These are phyloP conservation scores for Parelbella ahira DNA, from an alignment of 2,888 invertebrate genomes.

Conservation along the genomic window DNA sequence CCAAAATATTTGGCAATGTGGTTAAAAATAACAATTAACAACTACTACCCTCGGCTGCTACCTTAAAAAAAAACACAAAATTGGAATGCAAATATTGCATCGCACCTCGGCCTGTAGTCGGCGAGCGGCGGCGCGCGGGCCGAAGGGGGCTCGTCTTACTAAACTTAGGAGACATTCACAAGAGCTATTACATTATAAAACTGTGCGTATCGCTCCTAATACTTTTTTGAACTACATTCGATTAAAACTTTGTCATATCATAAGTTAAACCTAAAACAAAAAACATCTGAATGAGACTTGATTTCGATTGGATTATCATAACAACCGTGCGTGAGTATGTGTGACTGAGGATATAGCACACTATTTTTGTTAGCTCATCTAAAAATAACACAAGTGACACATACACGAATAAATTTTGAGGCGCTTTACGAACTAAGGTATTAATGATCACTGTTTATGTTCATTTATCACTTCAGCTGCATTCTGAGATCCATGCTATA, in stretches of 20 bases:
- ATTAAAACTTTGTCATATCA: conserved; percentile 69
- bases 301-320: conserved; percentile 62
- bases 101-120: conserved; percentile 64
- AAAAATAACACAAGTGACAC: conserved; percentile 31
- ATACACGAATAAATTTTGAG: conserved; percentile 33
- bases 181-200: conserved; percentile 51
- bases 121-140: conserved; percentile 34
- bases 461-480: conserved; percentile 64
- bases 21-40: conserved; percentile 70
- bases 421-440: conserved; percentile 43
- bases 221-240: conserved; percentile 74
- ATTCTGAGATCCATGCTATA: conserved; percentile 79
- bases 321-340: conserved; percentile 72
- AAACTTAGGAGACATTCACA: conserved; percentile 54
- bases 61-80: conserved; percentile 68
- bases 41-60: conserved; percentile 69
- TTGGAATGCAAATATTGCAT: conserved; percentile 81
- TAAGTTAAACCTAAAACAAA: conserved; percentile 67
- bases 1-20: conserved; percentile 78
- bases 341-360: conserved; percentile 72
- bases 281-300: conserved; percentile 70
- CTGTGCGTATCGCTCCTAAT: conserved; percentile 76
- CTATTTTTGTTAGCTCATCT: conserved; percentile 48
- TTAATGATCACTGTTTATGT: conserved; percentile 42
- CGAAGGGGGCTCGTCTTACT: conserved; percentile 40